Evolutionary conservation across 2,888 invertebrate species (phyloP), one percentile per base, ranked within the genome.

Genomic region (Macaria liturata): DNA sequence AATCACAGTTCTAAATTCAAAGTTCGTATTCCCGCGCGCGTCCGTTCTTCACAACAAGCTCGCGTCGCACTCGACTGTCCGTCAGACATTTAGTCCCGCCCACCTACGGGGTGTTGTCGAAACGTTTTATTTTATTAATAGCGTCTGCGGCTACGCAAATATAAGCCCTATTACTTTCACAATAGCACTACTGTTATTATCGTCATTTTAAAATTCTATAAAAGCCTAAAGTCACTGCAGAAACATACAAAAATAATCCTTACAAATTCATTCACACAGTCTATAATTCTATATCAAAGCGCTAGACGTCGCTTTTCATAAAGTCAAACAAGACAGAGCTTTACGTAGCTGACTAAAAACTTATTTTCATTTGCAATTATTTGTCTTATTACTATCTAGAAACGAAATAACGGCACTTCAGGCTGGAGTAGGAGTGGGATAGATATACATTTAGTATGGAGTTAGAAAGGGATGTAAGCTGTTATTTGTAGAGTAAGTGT

Each of bases 21-120:
- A n/a, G 54, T 51, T 61, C 39, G 55, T 62, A 58, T 54, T 67
- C 61, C 67, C 72, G 71, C 75, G 66, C 70, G 69, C 83, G 84
- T 83, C 77, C 75, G 75, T 64, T 67, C 81, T 65, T 34, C 67
- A 66, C 78, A 78, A 72, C 74, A 69, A 72, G 67, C 75, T 72
- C 75, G 77, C 78, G 80, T 75, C 71, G 66, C 73, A 87, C 85
- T 86, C 80, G 66, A 65, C 61, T 63, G 64, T 70, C 69, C 64
- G 68, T 67, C 68, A 67, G 68, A 64, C 54, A 62, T 49, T 59
- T 70, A 65, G 82, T 84, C 88, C 83, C 90, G 90, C 90, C 91
- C 81, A 76, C 84, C 80, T 84, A 86, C 81, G 85, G 90, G 89
- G 88, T 88, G 91, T 91, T 81, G 81, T 85, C 88, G 74, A 81